Evolutionary conservation across 2,888 invertebrate genomes (phyloP).

Genomic region (Apoda limacodes): DNA sequence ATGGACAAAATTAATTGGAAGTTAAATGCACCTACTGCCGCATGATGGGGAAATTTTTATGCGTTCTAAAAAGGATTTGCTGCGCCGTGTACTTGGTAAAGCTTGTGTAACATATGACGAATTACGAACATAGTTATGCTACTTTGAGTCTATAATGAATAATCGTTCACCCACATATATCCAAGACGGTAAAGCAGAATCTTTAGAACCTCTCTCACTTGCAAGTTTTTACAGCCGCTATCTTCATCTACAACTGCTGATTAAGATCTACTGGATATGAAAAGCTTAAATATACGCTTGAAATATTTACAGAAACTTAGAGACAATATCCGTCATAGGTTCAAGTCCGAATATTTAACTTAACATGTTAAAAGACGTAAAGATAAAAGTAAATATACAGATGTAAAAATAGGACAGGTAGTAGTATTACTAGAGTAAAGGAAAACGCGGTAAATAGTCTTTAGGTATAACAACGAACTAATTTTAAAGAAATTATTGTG

Average conservation of each 20-base stretch:
- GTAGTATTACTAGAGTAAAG: constrained; percentile 6
- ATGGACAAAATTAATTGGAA: too few relatives aligned
- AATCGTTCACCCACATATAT: too few relatives aligned
- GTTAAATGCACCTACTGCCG: too few relatives aligned
- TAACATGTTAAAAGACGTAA: constrained; percentile 7
- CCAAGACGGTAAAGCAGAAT: too few relatives aligned
- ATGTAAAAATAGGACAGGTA: constrained; percentile 5
- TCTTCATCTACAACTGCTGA: background rate
- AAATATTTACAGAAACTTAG: background rate
- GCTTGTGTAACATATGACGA: too few relatives aligned
- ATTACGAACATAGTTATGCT: too few relatives aligned
- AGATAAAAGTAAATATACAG: constrained; percentile 2
- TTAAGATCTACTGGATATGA: background rate
- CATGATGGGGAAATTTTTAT: too few relatives aligned
- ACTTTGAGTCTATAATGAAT: too few relatives aligned
- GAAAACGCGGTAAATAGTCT: constrained; percentile 8
- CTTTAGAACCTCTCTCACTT: too few relatives aligned
- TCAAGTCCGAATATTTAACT: constrained; percentile 7
- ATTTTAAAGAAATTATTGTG: constrained; percentile 7
- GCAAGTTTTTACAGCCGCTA: too few relatives aligned
- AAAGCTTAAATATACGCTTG: background rate
- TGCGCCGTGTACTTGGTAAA: too few relatives aligned
- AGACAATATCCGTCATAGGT: constrained; percentile 1
- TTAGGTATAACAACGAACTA: constrained; percentile 7
- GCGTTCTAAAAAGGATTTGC: too few relatives aligned